Percentiles rank a stretch among this genome's conserved stretches.
phyloP scores from a whole-genome alignment of 1,140 invertebrate genomes.

The Anastrepha ludens region DNA sequence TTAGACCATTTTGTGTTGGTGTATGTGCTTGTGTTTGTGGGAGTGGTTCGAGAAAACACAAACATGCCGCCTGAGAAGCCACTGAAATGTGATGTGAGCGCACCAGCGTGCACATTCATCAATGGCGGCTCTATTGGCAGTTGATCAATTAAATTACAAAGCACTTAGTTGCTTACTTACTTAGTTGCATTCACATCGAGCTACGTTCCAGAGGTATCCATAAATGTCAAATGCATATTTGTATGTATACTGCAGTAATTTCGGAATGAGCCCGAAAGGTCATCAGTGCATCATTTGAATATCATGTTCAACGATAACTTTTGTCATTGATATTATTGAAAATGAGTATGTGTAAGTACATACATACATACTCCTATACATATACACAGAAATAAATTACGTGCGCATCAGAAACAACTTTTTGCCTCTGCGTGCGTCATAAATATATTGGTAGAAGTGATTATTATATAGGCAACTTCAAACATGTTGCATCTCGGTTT shows the following conservation, averaged over 20 bases:
- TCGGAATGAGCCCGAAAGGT: not conserved
- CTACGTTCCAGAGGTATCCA: not conserved
- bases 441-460: too few species aligned
- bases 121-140: not conserved
- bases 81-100: not conserved
- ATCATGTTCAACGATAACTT: not conserved
- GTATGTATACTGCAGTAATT: not conserved
- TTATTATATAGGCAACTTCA: too few species aligned
- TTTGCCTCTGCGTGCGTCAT: too few species aligned
- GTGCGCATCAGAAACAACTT: too few species aligned
- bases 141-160: constrained; percentile 33
- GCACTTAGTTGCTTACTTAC: constrained; percentile 16
- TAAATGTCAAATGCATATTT: not conserved
- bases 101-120: not conserved
- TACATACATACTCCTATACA: too few species aligned
- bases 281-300: not conserved
- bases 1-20: not conserved
- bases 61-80: not conserved
- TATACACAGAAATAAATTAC: too few species aligned
- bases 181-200: not conserved
- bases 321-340: constrained; percentile 6
- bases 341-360: not conserved
- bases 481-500: too few species aligned
- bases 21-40: not conserved
- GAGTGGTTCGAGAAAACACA: constrained; percentile 4